phyloP scores from a whole-genome alignment of 2,888 invertebrate species.

The Folsomia candida region DNA sequence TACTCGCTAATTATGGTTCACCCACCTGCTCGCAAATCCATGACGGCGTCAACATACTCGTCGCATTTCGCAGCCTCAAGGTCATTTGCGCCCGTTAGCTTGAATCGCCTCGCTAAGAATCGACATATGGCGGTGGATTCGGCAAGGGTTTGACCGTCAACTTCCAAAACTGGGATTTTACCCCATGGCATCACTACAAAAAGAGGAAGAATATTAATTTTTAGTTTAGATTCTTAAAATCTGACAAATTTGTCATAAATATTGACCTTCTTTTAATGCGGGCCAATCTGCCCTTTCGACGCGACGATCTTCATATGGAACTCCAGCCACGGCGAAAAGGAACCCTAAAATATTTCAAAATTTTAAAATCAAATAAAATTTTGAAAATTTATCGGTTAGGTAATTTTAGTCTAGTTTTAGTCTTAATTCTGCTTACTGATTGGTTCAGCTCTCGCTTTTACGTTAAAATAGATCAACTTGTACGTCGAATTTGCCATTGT shows the following conservation, averaged over 20 bases:
- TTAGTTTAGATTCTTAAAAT: neutral
- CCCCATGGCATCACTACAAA: conserved; percentile 36
- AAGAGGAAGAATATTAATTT: neutral
- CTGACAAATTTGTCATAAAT: neutral
- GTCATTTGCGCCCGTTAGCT: conserved; percentile 60
- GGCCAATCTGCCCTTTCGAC: conserved; percentile 56
- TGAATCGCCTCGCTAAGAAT: conserved; percentile 60
- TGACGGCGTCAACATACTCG: conserved; percentile 61
- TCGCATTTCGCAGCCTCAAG: too few species aligned
- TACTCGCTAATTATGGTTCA: neutral
- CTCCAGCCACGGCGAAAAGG: conserved; percentile 61
- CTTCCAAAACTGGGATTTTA: conserved; percentile 60
- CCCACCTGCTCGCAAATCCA: conserved; percentile 54
- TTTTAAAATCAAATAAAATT: too few species aligned
- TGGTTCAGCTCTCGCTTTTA: conserved; percentile 61
- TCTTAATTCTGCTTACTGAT: too few species aligned
- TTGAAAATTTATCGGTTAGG: too few species aligned
- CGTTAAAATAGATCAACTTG: conserved; percentile 62
- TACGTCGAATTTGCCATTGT: conserved; percentile 52
- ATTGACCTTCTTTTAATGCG: conserved; percentile 5
- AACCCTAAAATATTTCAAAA: too few species aligned
- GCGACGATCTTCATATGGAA: conserved; percentile 61
- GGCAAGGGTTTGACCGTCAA: conserved; percentile 59
- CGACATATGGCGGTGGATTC: conserved; percentile 62
- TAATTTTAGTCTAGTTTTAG: too few species aligned